Evolutionary conservation across 2,113 vertebrate genomes (phyloP).

Genomic region (Hypanus sabinus): DNA sequence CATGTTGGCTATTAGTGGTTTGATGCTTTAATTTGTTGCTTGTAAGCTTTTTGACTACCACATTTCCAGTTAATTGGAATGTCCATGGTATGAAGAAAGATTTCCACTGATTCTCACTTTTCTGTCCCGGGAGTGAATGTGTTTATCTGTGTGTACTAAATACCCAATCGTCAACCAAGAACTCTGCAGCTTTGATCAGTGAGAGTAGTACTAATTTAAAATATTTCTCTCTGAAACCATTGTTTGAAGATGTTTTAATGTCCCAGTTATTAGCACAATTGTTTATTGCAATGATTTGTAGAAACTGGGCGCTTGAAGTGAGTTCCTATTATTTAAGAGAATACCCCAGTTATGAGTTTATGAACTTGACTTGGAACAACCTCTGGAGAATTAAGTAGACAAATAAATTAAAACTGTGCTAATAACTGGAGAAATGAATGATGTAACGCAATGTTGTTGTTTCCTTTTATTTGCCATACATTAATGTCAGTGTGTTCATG

Average conservation of each 20-base stretch:
- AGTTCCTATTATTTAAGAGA: background rate
- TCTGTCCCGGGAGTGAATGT: background rate
- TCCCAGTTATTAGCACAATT: background rate
- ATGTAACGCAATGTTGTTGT: background rate
- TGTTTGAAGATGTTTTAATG: background rate
- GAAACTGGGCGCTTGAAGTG: background rate
- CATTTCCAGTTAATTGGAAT: background rate
- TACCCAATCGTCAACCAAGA: background rate
- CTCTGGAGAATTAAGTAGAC: background rate
- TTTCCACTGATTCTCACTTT: background rate
- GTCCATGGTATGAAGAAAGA: background rate
- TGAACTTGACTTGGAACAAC: background rate
- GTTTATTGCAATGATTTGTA: background rate
- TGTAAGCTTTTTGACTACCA: background rate
- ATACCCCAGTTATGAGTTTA: background rate
- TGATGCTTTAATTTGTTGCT: background rate
- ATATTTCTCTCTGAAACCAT: background rate
- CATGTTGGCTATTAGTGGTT: background rate
- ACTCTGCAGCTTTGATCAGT: background rate
- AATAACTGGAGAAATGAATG: background rate
- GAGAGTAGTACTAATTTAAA: background rate
- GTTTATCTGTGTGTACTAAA: background rate
- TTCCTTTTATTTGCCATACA: background rate
- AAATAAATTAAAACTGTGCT: background rate
- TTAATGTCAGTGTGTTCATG: background rate